Base-by-base conservation (phyloP, 2,113 vertebrate genomes). In the Trogon melanurus region DNA sequence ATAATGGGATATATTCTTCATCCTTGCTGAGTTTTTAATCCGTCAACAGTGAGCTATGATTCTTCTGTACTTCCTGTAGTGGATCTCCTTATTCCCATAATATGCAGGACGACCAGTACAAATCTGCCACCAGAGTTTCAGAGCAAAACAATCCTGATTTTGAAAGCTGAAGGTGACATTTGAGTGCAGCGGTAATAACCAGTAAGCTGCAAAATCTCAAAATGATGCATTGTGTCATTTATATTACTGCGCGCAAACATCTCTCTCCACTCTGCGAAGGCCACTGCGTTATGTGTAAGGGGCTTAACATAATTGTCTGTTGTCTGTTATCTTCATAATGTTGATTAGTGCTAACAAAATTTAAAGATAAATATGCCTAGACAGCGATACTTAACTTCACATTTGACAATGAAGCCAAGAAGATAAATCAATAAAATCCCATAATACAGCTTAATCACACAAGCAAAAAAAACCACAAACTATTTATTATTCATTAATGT, bases 401-500 rank as follows among this genome's bases (percentile, higher is more conserved):
- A 85, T 88, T 91, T 87, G 81, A 84, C 86, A 95, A 84, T 8
- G 22, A 97, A 92, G 44, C 53, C 78, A 56, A 79, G 78, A 45
- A 93, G 75, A 92, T 83, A 96, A 97, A 95, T 86, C 85, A 92
- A 82, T 85, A 95, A 87, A 89, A 58, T 44, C 29, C 21, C 50
- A 54, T 88, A 73, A 83, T 97, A 94, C 95, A 96, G 88, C 74
- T 95, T 97, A 96, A 97, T 97, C 90, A 82, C 66, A 91, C 32
- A 34, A 32, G 48, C 13, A 2, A 4, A 30, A 78, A 95, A 88
- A 91, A 81, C 8, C 11, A 5, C 34, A 60, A 61, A 29, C 89
- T 93, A 90, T 95, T 87, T 95, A 91, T 95, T 97, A 96, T 89
- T 96, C 95, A 95, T 96, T 96, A 95, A 90, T 84, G 57, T 91